Evolutionary conservation across 2,888 invertebrate species (phyloP).

Genomic region (Rhopalosiphum nymphaeae): DNA sequence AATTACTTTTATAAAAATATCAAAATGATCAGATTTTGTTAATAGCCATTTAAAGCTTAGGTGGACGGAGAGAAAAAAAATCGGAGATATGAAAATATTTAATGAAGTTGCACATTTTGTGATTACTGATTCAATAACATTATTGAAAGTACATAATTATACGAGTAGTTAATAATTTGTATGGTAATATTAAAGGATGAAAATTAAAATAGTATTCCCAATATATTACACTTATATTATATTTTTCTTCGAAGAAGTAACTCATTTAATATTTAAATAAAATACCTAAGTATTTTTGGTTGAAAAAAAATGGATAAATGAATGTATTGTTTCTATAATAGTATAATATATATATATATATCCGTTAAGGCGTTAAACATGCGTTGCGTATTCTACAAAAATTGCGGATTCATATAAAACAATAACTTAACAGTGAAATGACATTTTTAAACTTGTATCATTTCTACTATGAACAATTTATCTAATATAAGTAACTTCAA

Average conservation of each 20-base stretch:
- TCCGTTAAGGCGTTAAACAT: neutral
- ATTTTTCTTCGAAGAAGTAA: neutral
- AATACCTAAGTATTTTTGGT: too few relatives aligned
- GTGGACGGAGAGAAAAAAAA: too few relatives aligned
- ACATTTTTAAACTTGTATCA: neutral
- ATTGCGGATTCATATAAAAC: neutral
- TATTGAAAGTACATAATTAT: neutral
- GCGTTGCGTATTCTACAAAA: too few relatives aligned
- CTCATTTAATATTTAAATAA: neutral
- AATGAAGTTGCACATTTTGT: neutral
- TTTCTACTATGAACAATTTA: neutral
- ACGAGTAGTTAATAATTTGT: neutral
- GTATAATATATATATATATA: neutral
- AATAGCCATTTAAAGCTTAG: too few relatives aligned
- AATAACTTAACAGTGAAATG: neutral
- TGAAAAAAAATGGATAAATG: neutral
- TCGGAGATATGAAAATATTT: neutral
- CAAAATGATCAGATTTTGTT: too few relatives aligned
- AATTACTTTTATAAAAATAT: too few relatives aligned
- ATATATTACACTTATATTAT: neutral
- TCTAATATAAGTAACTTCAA: neutral
- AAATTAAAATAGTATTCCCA: neutral
- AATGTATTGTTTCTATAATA: neutral
- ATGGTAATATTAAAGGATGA: neutral
- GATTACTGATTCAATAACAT: neutral